phyloP scores from a whole-genome alignment of 2,888 invertebrate genomes.

The Gerris lacustris region DNA sequence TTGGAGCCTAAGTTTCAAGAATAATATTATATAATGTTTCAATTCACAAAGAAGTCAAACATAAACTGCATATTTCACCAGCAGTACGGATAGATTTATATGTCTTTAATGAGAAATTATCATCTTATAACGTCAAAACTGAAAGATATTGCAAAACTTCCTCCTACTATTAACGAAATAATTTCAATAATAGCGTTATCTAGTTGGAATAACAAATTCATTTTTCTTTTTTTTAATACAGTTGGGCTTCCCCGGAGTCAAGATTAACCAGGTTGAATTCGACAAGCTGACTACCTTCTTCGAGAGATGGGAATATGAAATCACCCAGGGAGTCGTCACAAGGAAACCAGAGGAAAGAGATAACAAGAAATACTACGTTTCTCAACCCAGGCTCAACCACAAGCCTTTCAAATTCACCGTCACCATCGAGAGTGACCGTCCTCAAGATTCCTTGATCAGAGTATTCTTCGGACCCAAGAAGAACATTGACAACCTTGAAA shows the following conservation, averaged over 20 bases:
- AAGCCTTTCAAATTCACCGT: slow-evolving; percentile 48
- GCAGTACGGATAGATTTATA: no score
- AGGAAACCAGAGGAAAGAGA: slow-evolving; percentile 47
- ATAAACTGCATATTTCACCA: no score
- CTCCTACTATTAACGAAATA: no score
- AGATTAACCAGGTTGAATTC: slow-evolving; percentile 48
- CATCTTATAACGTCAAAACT: no score
- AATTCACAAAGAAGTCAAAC: no score
- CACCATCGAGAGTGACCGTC: slow-evolving; percentile 44
- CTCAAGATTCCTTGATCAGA: slow-evolving; percentile 48
- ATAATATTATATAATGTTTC: no score
- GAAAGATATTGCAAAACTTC: no score
- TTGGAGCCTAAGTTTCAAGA: no score
- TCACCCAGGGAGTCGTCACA: slow-evolving; percentile 50
- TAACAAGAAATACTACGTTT: slow-evolving; percentile 38
- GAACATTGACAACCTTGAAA: slow-evolving; percentile 46
- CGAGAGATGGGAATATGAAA: slow-evolving; percentile 52
- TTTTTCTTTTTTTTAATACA: not conserved
- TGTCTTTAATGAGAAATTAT: no score
- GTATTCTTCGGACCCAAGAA: slow-evolving; percentile 57
- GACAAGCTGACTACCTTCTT: slow-evolving; percentile 56
- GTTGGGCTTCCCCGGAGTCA: slow-evolving; percentile 39
- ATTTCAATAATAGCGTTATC: no score
- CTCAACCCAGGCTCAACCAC: slow-evolving; percentile 52
- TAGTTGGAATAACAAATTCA: no score